phyloP scores from a whole-genome alignment of 2,113 vertebrate genomes.

The Mystacornis crossleyi region DNA sequence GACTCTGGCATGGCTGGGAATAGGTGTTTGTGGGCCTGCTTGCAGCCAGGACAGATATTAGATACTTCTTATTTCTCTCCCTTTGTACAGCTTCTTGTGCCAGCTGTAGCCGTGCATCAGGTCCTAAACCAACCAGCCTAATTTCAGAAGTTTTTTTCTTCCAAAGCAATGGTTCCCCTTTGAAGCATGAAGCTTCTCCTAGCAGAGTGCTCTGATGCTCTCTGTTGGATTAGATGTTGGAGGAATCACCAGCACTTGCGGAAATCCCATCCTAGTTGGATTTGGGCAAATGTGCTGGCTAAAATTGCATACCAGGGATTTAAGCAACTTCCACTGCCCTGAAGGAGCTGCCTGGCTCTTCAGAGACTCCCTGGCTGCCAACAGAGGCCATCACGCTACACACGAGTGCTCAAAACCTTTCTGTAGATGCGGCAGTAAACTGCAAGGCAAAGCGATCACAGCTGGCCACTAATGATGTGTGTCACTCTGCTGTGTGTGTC shows the following conservation, averaged over 20 bases:
- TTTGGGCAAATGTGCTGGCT: neutral
- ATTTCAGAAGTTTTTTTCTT: neutral
- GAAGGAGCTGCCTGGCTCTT: neutral
- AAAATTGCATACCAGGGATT: neutral
- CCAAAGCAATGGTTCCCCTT: neutral
- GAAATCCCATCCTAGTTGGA: neutral
- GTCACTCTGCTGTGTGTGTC: neutral
- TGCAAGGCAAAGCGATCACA: neutral
- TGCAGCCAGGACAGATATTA: rapidly evolving
- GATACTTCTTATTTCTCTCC: neutral
- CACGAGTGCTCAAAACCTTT: neutral
- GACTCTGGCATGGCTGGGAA: neutral
- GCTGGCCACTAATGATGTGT: neutral
- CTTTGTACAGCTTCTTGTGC: neutral
- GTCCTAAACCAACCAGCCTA: neutral
- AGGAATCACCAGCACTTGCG: neutral
- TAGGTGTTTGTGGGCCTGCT: neutral
- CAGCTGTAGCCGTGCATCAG: neutral
- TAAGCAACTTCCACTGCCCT: neutral
- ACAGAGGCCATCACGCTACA: neutral
- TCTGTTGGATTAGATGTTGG: neutral
- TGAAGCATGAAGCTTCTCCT: neutral
- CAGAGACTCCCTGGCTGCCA: neutral
- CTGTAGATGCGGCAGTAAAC: neutral
- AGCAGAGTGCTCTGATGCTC: neutral